Conservation (phyloP, 1,140 invertebrate genomes). For the Matsumurasca onukii region DNA sequence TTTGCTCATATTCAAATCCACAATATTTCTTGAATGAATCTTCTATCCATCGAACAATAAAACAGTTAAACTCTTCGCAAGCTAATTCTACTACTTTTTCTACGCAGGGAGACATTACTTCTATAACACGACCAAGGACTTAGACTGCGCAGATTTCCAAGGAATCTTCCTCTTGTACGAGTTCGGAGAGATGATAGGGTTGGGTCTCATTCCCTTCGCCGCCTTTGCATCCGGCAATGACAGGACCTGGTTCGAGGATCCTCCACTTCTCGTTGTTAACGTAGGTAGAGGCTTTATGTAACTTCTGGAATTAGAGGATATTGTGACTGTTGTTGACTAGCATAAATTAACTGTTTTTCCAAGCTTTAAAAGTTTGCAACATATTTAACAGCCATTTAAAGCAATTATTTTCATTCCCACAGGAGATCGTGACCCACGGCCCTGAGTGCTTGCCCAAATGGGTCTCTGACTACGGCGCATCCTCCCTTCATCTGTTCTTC, state of each 20-base stretch:
- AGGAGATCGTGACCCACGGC: not conserved
- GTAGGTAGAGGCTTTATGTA: not conserved
- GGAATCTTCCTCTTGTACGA: conserved; percentile 3
- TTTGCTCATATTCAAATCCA: too few species aligned
- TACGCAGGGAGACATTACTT: conserved; percentile 10
- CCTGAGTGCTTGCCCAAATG: not conserved
- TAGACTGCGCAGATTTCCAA: not conserved
- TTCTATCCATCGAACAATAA: too few species aligned
- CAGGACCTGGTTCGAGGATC: conserved; percentile 12
- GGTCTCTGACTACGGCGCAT: not conserved
- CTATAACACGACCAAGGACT: not conserved
- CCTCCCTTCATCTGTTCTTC: conserved; percentile 2
- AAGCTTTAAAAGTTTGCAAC: not conserved
- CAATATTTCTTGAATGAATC: too few species aligned
- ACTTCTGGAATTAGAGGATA: not conserved
- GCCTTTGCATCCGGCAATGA: not conserved
- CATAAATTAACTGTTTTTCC: not conserved
- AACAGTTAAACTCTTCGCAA: too few species aligned
- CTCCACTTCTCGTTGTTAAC: not conserved
- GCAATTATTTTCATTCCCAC: not conserved
- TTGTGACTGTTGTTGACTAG: not conserved
- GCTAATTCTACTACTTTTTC: too few species aligned
- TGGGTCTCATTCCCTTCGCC: conserved; percentile 7
- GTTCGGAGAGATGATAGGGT: not conserved
- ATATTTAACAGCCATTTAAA: not conserved